These are phyloP conservation scores for Pachyrhynchus sulphureomaculatus DNA, from an alignment of 1,140 invertebrate genomes.

Conservation along the genomic window DNA sequence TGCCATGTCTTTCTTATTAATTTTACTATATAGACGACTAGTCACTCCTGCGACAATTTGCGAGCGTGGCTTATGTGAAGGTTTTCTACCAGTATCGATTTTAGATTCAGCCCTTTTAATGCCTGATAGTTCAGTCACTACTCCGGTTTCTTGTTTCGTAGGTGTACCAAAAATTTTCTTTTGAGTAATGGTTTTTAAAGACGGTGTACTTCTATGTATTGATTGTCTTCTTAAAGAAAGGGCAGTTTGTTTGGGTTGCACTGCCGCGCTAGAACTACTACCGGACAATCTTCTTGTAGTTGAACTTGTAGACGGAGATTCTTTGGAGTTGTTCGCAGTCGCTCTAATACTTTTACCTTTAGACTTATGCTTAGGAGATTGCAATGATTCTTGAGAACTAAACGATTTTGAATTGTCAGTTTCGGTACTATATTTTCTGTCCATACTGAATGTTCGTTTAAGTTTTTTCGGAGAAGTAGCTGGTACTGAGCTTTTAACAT, in stretches of 20 bases:
- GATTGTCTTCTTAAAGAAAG: slow-evolving; percentile 30
- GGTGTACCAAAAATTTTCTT: slow-evolving; percentile 12
- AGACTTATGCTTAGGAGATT: slow-evolving; percentile 17
- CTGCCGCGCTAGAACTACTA: background rate
- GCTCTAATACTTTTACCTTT: background rate
- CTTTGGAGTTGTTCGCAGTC: background rate
- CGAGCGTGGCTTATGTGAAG: slow-evolving; percentile 50
- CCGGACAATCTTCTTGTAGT: slow-evolving; percentile 8
- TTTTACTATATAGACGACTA: slow-evolving; percentile 62
- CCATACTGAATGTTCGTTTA: slow-evolving; percentile 39
- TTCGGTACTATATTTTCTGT: slow-evolving; percentile 31
- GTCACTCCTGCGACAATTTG: slow-evolving; percentile 71
- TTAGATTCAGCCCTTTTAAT: slow-evolving; percentile 32
- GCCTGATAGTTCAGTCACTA: slow-evolving; percentile 14
- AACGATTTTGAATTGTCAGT: slow-evolving; percentile 19
- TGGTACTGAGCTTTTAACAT: slow-evolving; percentile 36
- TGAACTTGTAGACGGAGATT: slow-evolving; percentile 10
- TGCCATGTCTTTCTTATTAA: slow-evolving; percentile 60
- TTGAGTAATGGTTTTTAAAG: slow-evolving; percentile 25
- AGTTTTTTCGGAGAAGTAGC: slow-evolving; percentile 22
- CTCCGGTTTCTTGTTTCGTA: slow-evolving; percentile 11
- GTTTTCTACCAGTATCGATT: slow-evolving; percentile 36
- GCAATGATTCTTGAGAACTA: slow-evolving; percentile 41
- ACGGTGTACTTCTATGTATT: slow-evolving; percentile 27
- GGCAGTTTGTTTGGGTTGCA: slow-evolving; percentile 25